These are phyloP conservation scores for Lacerta bilineata DNA, from an alignment of 2,797 vertebrate species.

Conservation along the genomic window DNA sequence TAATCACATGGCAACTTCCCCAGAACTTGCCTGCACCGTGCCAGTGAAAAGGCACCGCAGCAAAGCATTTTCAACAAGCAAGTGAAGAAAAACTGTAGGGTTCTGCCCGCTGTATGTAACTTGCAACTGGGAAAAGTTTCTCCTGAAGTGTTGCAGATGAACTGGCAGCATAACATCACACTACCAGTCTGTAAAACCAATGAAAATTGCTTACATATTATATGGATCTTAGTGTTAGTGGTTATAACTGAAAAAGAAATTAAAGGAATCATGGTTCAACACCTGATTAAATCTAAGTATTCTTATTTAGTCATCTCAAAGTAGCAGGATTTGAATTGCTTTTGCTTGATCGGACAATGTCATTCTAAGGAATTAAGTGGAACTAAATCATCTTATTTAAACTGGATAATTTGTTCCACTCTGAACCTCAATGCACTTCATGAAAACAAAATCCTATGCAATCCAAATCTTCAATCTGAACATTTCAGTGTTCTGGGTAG, in stretches of 20 bases:
- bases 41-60: background rate
- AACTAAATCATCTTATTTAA: background rate
- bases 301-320: background rate
- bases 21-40: background rate
- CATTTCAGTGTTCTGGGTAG: background rate
- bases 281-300: background rate
- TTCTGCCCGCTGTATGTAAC: background rate
- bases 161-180: conserved; percentile 20
- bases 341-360: background rate
- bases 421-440: background rate
- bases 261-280: background rate
- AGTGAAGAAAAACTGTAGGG: background rate
- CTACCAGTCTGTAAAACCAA: conserved; percentile 6
- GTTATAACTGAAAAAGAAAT: too few species aligned
- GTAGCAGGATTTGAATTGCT: background rate
- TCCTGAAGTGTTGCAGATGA: conserved; percentile 4
- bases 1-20: background rate
- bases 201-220: conserved; percentile 3
- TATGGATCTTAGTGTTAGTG: background rate
- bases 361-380: background rate
- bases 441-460: background rate
- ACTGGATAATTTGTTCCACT: background rate
- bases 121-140: background rate
- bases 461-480: background rate
- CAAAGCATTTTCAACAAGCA: conserved; percentile 7